Evolutionary conservation across 2,888 invertebrate species (phyloP), one percentile per base, ranked within the genome.

Genomic region (Eupithecia subumbrata): DNA sequence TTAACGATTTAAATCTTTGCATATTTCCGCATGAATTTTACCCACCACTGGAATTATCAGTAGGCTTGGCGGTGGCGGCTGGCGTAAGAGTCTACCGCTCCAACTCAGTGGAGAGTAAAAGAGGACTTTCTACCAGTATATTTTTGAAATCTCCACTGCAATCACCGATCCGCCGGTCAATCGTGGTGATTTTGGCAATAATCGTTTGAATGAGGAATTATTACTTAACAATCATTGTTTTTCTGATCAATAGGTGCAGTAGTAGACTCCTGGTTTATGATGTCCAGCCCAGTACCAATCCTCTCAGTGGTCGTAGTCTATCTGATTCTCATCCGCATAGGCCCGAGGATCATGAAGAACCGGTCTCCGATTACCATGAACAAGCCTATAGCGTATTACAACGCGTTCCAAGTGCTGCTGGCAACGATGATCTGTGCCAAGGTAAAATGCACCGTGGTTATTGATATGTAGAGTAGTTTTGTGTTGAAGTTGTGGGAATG

Each of bases 361-460:
- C 94, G 97, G 48, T 94, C 96, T 67, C 96, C 97, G 0, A 95
- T 97, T 82, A 96, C 97, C 82, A 92, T 98, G 77, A 96, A 97
- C 83, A 95, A 95, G 52, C 87, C 97, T 1, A 95, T 98, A 90
- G 96, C 98, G 40, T 95, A 96, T 66, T 99, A 99, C 88, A 99
- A 99, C 88, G 97, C 97, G 5, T 96, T 97, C 73, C 98, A 99
- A 96, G 98, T 99, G 0, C 78, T 97, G 34, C 96, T 98, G 85
- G 98, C 98, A 0, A 82, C 85, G 12, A 88, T 89, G 83, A 89
- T 95, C 79, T 93, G 93, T 85, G 82, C 88, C 74, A 95, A 95
- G 91, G 94, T 95, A 79, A 82, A n/a, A 25, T 66, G 5, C 25
- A 12, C 43, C 2, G 16, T 63, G 14, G 1, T 11, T 40, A 16